Evolutionary conservation across 2,113 vertebrate species (phyloP).

Genomic region (Nerophis lumbriciformis): DNA sequence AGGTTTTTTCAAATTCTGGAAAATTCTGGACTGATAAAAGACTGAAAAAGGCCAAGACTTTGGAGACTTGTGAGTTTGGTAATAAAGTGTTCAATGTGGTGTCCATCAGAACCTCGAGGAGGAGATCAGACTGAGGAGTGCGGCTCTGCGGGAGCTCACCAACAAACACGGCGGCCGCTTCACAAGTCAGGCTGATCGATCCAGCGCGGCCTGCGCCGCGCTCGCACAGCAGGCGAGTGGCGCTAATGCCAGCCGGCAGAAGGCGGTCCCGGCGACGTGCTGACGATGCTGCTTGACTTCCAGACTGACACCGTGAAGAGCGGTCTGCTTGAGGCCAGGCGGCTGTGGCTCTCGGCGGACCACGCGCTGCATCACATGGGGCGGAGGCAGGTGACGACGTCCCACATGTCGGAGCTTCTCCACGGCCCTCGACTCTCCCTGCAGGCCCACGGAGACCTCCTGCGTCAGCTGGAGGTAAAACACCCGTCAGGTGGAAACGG

Average conservation of each 20-base stretch:
- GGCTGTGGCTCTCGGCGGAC: conserved; percentile 70
- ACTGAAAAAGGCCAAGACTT: too few relatives aligned
- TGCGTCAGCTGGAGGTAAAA: conserved; percentile 79
- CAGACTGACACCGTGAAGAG: conserved; percentile 67
- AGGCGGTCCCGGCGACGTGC: neutral
- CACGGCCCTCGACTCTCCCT: conserved; percentile 57
- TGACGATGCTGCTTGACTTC: neutral
- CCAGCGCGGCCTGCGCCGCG: conserved; percentile 51
- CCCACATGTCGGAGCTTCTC: conserved; percentile 63
- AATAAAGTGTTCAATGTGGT: neutral
- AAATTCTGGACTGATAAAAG: too few relatives aligned
- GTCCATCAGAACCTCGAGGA: conserved; percentile 72
- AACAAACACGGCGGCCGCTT: conserved; percentile 18
- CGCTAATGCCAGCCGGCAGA: neutral
- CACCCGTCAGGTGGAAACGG: too few relatives aligned
- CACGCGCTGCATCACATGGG: conserved; percentile 52
- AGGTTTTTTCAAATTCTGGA: too few relatives aligned
- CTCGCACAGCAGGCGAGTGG: conserved; percentile 71
- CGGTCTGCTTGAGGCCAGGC: conserved; percentile 52
- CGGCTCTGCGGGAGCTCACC: conserved; percentile 71
- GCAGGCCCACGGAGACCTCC: conserved; percentile 58
- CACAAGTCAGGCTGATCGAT: conserved; percentile 26
- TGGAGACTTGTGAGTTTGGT: too few relatives aligned
- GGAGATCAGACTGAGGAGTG: conserved; percentile 66
- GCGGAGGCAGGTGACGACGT: conserved; percentile 50